Conservation (phyloP, 2,888 invertebrate species). For the Phania funesta region DNA sequence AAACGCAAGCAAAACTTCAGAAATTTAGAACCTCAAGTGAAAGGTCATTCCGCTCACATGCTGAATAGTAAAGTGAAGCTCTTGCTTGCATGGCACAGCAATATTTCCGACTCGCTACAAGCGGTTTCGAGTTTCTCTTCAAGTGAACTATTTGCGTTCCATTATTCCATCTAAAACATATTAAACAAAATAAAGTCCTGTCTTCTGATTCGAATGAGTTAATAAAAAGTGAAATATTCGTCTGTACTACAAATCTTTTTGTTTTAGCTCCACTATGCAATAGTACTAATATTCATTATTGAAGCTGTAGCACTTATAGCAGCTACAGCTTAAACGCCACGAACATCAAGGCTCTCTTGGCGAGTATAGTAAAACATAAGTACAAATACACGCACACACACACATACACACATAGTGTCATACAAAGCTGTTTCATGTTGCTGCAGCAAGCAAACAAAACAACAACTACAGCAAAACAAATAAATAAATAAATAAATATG, state of each 20-base stretch:
- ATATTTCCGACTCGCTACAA: no score
- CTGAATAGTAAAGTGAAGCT: no score
- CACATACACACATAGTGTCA: not conserved
- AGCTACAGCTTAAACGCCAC: conserved; percentile 27
- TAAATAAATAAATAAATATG: conserved; percentile 24
- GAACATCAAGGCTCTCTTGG: conserved; percentile 21
- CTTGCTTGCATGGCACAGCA: no score
- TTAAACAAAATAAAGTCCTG: no score
- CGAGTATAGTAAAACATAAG: not conserved
- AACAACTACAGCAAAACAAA: conserved; percentile 40
- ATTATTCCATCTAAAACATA: no score
- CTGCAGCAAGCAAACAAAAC: not conserved
- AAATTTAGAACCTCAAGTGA: no score
- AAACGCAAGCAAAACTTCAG: no score
- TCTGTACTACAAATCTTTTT: not conserved
- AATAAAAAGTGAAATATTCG: not conserved
- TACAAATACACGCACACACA: conserved; percentile 7
- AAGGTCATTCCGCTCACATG: no score
- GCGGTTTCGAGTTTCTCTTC: no score
- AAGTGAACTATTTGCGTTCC: no score
- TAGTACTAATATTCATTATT: not conserved
- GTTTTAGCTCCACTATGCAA: not conserved
- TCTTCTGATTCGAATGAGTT: no score
- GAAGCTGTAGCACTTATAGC: not conserved
- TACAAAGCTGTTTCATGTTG: not conserved